A percentile compares a stretch with the other conserved stretches of the same genome.
Conservation (phyloP, 2,888 invertebrate species). For the Lepas anatifera region DNA sequence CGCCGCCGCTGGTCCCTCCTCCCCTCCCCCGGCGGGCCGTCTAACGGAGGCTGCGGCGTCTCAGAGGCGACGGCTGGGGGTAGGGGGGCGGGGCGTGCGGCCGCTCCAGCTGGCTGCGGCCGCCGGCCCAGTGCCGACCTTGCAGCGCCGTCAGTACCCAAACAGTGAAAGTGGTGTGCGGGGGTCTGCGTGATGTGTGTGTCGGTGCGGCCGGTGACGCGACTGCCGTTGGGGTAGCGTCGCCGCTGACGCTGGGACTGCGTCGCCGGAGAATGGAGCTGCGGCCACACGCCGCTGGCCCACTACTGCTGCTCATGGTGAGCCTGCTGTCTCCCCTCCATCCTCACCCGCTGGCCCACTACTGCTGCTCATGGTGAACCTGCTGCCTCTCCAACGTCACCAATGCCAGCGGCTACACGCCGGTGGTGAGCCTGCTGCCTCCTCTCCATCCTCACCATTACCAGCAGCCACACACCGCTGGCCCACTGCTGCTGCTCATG, state of each 20-base stretch:
- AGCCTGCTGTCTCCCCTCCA: background rate
- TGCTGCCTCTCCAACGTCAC: too few species aligned
- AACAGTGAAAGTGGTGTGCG: background rate
- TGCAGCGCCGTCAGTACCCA: background rate
- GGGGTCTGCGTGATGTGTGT: background rate
- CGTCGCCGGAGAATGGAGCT: background rate
- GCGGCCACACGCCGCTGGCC: background rate
- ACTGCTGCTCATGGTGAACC: background rate
- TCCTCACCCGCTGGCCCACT: background rate
- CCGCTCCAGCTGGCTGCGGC: too few species aligned
- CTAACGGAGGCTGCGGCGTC: too few species aligned
- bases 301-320: background rate
- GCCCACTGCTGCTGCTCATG: background rate
- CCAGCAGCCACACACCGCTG: too few species aligned
- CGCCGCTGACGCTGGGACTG: background rate
- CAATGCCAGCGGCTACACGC: too few species aligned
- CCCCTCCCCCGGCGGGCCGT: too few species aligned
- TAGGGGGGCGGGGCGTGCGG: too few species aligned
- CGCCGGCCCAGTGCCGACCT: too few species aligned
- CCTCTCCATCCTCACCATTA: too few species aligned
- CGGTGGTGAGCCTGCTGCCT: too few species aligned
- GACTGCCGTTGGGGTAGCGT: background rate
- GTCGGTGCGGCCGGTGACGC: background rate
- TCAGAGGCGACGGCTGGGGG: too few species aligned
- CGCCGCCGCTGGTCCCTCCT: too few species aligned